phyloP scores from a whole-genome alignment of 35 echinoderm and acorn worm species.

The Acanthaster planci region DNA sequence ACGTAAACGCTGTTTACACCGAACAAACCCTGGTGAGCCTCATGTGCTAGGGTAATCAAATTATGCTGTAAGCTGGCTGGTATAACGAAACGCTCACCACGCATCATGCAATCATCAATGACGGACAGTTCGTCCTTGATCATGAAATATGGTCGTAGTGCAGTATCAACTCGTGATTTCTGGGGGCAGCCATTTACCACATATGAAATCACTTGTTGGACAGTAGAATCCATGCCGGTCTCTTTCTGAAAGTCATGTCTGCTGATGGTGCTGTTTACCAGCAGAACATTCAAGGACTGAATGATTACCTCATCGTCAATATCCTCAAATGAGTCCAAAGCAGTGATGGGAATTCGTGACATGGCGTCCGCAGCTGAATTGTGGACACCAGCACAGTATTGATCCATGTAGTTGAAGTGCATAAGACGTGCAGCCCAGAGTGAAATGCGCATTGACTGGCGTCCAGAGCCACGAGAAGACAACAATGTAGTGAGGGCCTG shows the following conservation, averaged over 20 bases:
- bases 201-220: background rate
- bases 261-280: background rate
- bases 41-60: background rate
- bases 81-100: background rate
- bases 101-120: background rate
- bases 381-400: conserved; percentile 39
- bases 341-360: background rate
- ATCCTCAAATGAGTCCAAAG: background rate
- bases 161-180: background rate
- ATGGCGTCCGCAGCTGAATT: conserved; percentile 47
- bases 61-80: background rate
- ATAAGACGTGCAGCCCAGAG: conserved; percentile 35
- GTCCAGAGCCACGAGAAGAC: conserved; percentile 46
- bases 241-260: background rate
- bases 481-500: conserved; percentile 51
- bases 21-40: background rate
- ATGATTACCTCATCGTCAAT: conserved; percentile 7
- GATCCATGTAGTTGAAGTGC: conserved; percentile 42
- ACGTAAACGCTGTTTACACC: background rate
- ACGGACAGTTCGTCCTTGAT: background rate
- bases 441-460: conserved; percentile 50
- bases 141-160: background rate
- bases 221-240: background rate
- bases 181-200: background rate
- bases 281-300: background rate